Base-by-base conservation (phyloP, 2,888 invertebrate genomes). In the Plebejus argus region DNA sequence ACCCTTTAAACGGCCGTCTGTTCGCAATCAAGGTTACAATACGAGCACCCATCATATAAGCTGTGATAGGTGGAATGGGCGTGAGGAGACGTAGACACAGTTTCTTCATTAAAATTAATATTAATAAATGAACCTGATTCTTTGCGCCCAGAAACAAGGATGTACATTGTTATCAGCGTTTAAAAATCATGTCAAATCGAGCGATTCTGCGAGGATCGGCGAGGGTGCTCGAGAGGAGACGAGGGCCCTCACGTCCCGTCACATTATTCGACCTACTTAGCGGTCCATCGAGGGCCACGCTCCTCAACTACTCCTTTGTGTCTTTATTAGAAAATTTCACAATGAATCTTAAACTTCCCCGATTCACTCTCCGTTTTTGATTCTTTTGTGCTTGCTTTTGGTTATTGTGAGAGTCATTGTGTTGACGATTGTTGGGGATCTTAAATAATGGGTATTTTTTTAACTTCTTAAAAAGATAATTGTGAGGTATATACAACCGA, bases 211-310 rank as follows among this genome's bases (percentile, higher is more conserved):
- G 87, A 90, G 91, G 88, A 88, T 87, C 87, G 86, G 82, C 79
- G 82, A 90, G 91, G 83, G 89, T 86, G 78, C 91, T 92, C 80
- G 84, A 88, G 82, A 90, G 90, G 90, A 83, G 82, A 84, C 83
- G 86, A 94, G 93, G 84, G 89, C 89, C 84, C 93, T 93, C 82
- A 83, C 87, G 85, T 88, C 88, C 86, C 88, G 89, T 87, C 92
- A 92, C 90, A 91, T 93, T 93, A 93, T 93, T 92, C 93, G 91
- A 90, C 91, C 93, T 93, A 93, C 93, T 94, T 93, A 93, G 88
- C 86, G 88, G 79, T 78, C 71, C 70, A 77, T 79, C 84, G 83
- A 85, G 87, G 85, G 85, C 86, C 84, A 83, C 81, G 88, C 90
- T 90, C 90, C 86, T 81, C 80, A 81, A 79, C 80, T 80, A 81